phyloP scores from a whole-genome alignment of 64 coral and sea anemone genomes.

The Dendrophyllia cribrosa region DNA sequence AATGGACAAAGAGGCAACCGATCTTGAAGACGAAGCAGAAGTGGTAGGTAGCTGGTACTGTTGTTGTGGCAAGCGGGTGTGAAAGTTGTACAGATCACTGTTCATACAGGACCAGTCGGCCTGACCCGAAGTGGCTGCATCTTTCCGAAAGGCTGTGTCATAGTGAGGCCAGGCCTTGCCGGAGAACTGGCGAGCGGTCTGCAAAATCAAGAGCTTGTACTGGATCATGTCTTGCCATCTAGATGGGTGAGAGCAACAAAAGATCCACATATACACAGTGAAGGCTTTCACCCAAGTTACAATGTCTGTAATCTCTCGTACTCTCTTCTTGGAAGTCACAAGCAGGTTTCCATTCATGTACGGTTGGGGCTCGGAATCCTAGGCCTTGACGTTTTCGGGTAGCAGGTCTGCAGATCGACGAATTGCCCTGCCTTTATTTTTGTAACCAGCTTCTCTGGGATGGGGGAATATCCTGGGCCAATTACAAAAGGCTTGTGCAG shows the following conservation, averaged over 20 bases:
- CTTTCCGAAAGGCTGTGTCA: slow-evolving; percentile 36
- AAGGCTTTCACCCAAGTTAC: neutral
- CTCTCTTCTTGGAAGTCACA: neutral
- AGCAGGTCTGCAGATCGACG: neutral
- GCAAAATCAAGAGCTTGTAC: neutral
- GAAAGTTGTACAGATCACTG: slow-evolving; percentile 35
- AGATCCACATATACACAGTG: too few relatives aligned
- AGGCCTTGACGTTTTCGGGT: neutral
- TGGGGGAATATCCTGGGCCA: neutral
- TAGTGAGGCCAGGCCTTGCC: neutral
- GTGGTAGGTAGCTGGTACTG: neutral
- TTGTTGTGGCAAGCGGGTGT: neutral
- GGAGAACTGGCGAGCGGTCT: too few relatives aligned
- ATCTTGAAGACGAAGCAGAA: neutral
- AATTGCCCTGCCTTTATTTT: neutral
- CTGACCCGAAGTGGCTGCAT: too few relatives aligned
- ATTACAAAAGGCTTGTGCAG: neutral
- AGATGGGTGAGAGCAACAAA: neutral
- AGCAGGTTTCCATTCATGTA: neutral
- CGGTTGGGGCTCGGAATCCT: neutral
- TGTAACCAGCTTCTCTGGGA: neutral
- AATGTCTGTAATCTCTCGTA: slow-evolving; percentile 3
- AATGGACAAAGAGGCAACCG: neutral
- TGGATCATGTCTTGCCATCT: neutral
- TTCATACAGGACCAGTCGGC: slow-evolving; percentile 47